Evolutionary conservation across 2,888 invertebrate genomes (phyloP).

Genomic region (Pandemis heparana): DNA sequence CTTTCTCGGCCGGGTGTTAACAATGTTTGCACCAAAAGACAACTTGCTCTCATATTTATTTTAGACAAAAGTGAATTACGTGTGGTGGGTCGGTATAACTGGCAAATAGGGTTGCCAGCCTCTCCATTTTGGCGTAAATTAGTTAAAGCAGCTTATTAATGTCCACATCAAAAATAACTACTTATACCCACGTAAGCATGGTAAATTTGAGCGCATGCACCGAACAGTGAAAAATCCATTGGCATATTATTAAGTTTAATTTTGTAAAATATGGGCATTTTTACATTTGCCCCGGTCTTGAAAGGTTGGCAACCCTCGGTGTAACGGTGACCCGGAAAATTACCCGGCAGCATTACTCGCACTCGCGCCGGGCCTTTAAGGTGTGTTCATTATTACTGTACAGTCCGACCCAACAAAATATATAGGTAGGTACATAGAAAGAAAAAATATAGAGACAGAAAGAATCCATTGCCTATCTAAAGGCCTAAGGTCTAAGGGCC

Average conservation of each 20-base stretch:
- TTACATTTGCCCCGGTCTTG: constrained; percentile 21
- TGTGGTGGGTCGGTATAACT: not conserved
- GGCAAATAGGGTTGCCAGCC: not conserved
- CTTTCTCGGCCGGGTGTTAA: not conserved
- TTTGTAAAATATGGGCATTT: not conserved
- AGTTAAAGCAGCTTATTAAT: not conserved
- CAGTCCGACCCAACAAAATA: not conserved
- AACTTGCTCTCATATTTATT: constrained; percentile 7
- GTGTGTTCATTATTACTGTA: constrained; percentile 47
- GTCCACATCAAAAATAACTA: not conserved
- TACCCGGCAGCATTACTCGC: constrained; percentile 67
- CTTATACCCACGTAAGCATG: not conserved
- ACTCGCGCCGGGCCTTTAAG: constrained; percentile 45
- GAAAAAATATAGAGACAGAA: not conserved
- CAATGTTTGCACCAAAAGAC: not conserved
- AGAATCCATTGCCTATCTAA: not conserved
- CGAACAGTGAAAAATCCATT: not conserved
- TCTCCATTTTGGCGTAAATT: not conserved
- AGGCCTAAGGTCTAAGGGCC: too few species aligned
- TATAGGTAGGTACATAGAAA: not conserved
- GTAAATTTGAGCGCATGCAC: not conserved
- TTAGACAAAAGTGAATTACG: constrained; percentile 14
- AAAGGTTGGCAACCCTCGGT: constrained; percentile 56
- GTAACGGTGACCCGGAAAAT: constrained; percentile 74
- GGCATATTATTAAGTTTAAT: not conserved